phyloP scores from a whole-genome alignment of 2,888 invertebrate species.

The Platypus cylindrus region DNA sequence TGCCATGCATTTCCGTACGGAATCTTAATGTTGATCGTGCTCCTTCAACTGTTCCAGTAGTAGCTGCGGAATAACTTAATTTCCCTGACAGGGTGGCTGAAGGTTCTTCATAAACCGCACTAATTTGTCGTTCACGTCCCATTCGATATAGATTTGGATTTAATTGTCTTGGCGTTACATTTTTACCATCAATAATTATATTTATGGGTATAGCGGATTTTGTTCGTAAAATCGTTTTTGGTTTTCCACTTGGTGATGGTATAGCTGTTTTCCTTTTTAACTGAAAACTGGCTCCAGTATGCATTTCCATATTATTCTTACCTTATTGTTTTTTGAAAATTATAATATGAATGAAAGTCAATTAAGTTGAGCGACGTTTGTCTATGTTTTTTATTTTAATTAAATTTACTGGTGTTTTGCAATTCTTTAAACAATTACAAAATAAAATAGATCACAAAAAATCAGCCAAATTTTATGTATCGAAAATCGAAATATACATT shows the following conservation, averaged over 20 bases:
- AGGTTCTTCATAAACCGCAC: conserved; percentile 17
- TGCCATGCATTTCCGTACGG: conserved; percentile 7
- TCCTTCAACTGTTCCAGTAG: neutral
- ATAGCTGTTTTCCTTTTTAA: conserved; percentile 3
- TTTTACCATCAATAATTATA: conserved; percentile 25
- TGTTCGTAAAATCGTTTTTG: conserved; percentile 11
- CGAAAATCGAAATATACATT: too few relatives aligned
- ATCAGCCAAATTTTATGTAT: too few relatives aligned
- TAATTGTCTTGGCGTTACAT: conserved; percentile 37
- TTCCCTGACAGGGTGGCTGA: conserved; percentile 5
- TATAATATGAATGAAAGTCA: too few relatives aligned
- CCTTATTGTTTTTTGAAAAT: too few relatives aligned
- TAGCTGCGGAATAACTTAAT: conserved; percentile 3
- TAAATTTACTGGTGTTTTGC: too few relatives aligned
- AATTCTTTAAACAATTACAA: too few relatives aligned
- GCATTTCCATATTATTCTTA: too few relatives aligned
- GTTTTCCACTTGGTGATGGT: conserved; percentile 2
- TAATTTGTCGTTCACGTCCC: conserved; percentile 28
- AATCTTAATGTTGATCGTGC: conserved; percentile 8
- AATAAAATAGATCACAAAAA: too few relatives aligned
- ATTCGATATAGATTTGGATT: conserved; percentile 27
- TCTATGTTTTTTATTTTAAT: too few relatives aligned
- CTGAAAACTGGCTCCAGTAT: conserved; percentile 3
- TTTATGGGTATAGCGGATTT: conserved; percentile 8
- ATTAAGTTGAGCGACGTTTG: too few relatives aligned